Conservation (phyloP, 2,888 invertebrate species). For the Allophyes oxyacanthae region DNA sequence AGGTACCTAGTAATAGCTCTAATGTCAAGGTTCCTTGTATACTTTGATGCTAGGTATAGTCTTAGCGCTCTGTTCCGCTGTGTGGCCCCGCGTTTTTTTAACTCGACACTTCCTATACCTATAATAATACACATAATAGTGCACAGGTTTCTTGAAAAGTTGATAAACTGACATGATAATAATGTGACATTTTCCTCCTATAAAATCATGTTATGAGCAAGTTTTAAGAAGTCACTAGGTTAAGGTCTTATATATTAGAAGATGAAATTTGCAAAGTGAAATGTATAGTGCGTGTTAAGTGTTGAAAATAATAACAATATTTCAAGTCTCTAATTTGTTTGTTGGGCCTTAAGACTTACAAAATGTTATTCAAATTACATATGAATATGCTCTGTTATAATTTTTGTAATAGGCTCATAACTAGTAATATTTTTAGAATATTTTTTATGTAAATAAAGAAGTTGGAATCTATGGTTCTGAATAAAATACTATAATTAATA, state of each 20-base stretch:
- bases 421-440: no score
- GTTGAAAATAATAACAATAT: neutral
- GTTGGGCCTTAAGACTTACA: no score
- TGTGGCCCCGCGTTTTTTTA: conserved; percentile 3
- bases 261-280: neutral
- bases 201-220: neutral
- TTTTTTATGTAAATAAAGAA: no score
- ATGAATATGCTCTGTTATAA: no score
- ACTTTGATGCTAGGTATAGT: conserved; percentile 18
- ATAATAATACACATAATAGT: neutral
- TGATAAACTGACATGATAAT: neutral
- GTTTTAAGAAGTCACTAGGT: conserved; percentile 3
- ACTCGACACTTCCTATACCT: conserved; percentile 17
- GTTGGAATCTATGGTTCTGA: no score
- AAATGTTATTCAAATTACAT: no score
- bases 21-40: conserved; percentile 68
- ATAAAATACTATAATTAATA: no score
- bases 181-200: conserved; percentile 7
- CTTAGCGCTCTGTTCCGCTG: conserved; percentile 2
- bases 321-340: no score
- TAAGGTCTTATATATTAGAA: conserved; percentile 1
- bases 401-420: no score
- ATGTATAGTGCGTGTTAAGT: neutral
- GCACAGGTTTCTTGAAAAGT: neutral
- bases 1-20: no score